Conservation (phyloP, 2,797 vertebrate species). For the Bradypodion ventrale region DNA sequence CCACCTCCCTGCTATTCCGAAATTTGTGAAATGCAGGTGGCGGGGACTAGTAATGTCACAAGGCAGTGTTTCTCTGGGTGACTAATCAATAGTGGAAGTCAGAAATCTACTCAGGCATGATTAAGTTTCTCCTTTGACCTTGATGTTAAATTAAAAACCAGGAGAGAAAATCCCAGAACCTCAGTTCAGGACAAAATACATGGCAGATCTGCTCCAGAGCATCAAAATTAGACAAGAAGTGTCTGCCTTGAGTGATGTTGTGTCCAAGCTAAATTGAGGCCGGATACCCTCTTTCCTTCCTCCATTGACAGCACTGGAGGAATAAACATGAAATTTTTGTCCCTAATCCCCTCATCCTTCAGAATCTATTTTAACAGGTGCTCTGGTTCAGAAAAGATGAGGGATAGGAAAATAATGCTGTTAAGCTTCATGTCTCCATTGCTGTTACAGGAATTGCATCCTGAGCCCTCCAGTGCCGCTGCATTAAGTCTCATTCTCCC, state of each 20-base stretch:
- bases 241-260: neutral
- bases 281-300: neutral
- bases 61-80: too few species aligned
- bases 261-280: neutral
- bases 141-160: neutral
- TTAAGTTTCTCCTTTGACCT: too few species aligned
- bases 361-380: neutral
- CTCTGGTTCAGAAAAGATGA: neutral
- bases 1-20: too few species aligned
- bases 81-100: too few species aligned
- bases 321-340: neutral
- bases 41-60: too few species aligned
- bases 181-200: neutral
- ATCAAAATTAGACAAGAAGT: neutral
- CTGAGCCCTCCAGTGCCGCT: neutral
- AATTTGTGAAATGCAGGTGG: too few species aligned
- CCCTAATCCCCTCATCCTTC: neutral
- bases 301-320: neutral
- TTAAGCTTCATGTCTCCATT: rapidly evolving
- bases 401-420: neutral
- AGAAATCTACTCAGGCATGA: too few species aligned
- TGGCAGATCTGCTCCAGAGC: neutral
- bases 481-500: neutral
- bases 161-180: neutral
- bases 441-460: neutral